A percentile compares a stretch with the other conserved stretches of the same genome.
phyloP scores from a whole-genome alignment of 2,888 invertebrate genomes.

The Zygogramma bicolorata region DNA sequence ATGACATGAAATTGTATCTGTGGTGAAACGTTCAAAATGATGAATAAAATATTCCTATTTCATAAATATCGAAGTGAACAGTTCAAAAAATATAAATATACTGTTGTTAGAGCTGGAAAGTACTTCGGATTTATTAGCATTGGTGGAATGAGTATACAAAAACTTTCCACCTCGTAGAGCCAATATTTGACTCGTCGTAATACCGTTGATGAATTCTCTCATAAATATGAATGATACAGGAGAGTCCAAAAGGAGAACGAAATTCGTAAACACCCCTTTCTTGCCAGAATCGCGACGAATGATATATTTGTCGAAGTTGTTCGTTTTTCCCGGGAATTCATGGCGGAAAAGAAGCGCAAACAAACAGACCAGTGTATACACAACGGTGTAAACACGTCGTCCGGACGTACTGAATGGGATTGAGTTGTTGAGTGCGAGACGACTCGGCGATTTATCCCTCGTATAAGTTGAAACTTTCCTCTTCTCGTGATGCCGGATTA shows the following conservation, averaged over 20 bases:
- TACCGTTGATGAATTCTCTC: too few species aligned
- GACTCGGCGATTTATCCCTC: not conserved
- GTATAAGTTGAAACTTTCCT: constrained; percentile 7
- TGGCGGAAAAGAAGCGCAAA: constrained; percentile 26
- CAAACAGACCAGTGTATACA: constrained; percentile 28
- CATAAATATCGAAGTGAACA: too few species aligned
- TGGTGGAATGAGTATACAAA: too few species aligned
- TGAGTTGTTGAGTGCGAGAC: constrained; percentile 8
- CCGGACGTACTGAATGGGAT: constrained; percentile 8
- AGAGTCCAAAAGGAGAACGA: not conserved
- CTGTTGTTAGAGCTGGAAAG: too few species aligned
- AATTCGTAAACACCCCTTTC: not conserved
- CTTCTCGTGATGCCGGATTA: not conserved
- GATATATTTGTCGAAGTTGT: constrained; percentile 15
- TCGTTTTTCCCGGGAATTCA: constrained; percentile 16
- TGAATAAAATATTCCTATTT: too few species aligned
- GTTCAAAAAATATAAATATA: too few species aligned
- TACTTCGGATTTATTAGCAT: too few species aligned
- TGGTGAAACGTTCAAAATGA: too few species aligned
- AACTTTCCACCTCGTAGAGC: too few species aligned
- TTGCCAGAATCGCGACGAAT: not conserved
- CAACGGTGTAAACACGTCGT: constrained; percentile 23
- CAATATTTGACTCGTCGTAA: too few species aligned
- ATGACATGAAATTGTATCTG: too few species aligned
- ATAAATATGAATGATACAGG: not conserved